A percentile compares a stretch with the other conserved stretches of the same genome.
Conservation (phyloP, 1,140 invertebrate species). For the Chionoecetes opilio region DNA sequence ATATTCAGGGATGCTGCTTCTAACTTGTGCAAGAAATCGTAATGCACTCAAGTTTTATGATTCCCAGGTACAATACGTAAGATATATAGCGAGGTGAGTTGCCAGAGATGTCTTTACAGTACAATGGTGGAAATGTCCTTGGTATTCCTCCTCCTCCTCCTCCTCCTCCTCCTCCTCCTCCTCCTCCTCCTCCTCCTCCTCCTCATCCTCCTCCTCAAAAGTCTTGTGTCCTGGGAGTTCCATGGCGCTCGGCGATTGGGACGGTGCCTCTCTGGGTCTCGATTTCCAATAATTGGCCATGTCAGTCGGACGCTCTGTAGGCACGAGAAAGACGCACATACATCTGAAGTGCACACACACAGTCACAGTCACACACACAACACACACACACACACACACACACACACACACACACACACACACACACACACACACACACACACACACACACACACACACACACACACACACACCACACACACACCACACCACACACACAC, state of each 20-base stretch:
- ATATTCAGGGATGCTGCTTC: too few relatives aligned
- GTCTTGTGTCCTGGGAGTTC: not conserved
- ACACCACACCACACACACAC: conserved; percentile 47
- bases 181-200: conserved; percentile 39
- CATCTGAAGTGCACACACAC: conserved; percentile 48
- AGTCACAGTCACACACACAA: too few relatives aligned
- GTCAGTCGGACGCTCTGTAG: conserved; percentile 71
- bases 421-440: conserved; percentile 39
- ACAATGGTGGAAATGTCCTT: not conserved
- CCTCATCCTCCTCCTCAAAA: not conserved
- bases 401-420: conserved; percentile 38
- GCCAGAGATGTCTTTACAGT: not conserved
- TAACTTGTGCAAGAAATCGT: too few relatives aligned
- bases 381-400: conserved; percentile 47
- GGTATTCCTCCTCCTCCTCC: not conserved
- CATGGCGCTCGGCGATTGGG: conserved; percentile 33
- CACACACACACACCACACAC: too few relatives aligned
- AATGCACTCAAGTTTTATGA: too few relatives aligned
- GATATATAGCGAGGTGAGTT: not conserved
- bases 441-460: conserved; percentile 29
- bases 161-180: conserved; percentile 33
- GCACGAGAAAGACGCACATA: conserved; percentile 51
- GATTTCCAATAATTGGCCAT: conserved; percentile 77
- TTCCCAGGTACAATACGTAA: too few relatives aligned
- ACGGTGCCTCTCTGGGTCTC: conserved; percentile 60